These are phyloP conservation scores for Ibycter americanus DNA, from an alignment of 2,797 vertebrate genomes.

Conservation along the genomic window DNA sequence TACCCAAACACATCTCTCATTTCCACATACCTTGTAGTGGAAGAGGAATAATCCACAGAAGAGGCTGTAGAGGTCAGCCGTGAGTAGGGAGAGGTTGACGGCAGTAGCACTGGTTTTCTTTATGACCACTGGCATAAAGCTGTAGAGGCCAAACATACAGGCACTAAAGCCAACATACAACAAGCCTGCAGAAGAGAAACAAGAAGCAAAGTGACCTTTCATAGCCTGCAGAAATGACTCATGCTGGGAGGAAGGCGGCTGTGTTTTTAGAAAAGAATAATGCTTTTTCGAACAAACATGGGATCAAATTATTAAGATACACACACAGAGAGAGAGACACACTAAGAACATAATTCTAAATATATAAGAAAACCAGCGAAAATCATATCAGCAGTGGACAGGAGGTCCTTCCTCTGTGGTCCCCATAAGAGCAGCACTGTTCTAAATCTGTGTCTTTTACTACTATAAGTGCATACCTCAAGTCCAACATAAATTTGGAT, in stretches of 20 bases:
- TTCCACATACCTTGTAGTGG: constrained; percentile 88
- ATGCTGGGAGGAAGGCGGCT: background rate
- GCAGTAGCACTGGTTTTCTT: constrained; percentile 92
- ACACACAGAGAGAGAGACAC: background rate
- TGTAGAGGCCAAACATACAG: constrained; percentile 96
- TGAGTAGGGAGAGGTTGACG: constrained; percentile 92
- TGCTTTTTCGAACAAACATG: background rate
- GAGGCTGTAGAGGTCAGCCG: constrained; percentile 91
- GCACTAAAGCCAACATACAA: constrained; percentile 91
- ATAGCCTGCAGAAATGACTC: background rate
- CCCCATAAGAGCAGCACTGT: background rate
- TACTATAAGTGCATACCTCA: background rate
- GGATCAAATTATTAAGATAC: background rate
- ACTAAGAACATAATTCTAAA: background rate
- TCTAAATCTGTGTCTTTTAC: background rate
- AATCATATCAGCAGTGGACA: background rate
- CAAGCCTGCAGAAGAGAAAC: constrained; percentile 79
- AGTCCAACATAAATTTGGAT: background rate
- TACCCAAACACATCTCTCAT: background rate
- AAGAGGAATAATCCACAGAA: constrained; percentile 95
- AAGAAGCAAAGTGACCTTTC: background rate
- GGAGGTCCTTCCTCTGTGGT: background rate
- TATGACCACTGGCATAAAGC: constrained; percentile 94
- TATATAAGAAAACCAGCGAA: background rate
- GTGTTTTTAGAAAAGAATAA: background rate